phyloP scores from a whole-genome alignment of 2,113 vertebrate species.

The Camelus bactrianus region DNA sequence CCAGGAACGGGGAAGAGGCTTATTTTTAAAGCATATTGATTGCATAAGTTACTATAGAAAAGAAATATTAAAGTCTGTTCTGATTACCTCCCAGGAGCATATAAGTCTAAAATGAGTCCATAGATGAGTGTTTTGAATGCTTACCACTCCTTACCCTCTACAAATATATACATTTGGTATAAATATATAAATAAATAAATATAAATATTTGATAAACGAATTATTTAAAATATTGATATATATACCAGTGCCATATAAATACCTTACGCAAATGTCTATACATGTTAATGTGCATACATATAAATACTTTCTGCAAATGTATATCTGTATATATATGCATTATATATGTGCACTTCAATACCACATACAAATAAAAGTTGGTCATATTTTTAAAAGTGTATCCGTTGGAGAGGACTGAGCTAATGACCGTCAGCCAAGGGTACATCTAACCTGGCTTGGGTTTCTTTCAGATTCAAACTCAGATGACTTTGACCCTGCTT shows the following conservation, averaged over 20 bases:
- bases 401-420: not conserved
- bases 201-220: not conserved
- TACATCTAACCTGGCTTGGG: constrained; percentile 51
- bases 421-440: not conserved
- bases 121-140: not conserved
- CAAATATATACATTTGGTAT: not conserved
- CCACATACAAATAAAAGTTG: not conserved
- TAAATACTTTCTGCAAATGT: not conserved
- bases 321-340: not conserved
- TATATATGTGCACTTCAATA: not conserved
- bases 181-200: not conserved
- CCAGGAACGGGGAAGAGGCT: no score
- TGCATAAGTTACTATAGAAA: not conserved
- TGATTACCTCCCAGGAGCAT: not conserved
- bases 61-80: not conserved
- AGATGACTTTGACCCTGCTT: constrained; percentile 99
- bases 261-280: not conserved
- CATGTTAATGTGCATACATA: not conserved
- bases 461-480: constrained; percentile 95
- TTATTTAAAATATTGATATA: not conserved
- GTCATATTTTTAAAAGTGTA: not conserved
- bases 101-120: not conserved
- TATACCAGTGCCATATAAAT: not conserved
- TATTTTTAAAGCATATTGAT: not conserved
- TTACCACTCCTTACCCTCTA: not conserved